Evolutionary conservation across 2,888 invertebrate genomes (phyloP).

Genomic region (Daptonema setosum): DNA sequence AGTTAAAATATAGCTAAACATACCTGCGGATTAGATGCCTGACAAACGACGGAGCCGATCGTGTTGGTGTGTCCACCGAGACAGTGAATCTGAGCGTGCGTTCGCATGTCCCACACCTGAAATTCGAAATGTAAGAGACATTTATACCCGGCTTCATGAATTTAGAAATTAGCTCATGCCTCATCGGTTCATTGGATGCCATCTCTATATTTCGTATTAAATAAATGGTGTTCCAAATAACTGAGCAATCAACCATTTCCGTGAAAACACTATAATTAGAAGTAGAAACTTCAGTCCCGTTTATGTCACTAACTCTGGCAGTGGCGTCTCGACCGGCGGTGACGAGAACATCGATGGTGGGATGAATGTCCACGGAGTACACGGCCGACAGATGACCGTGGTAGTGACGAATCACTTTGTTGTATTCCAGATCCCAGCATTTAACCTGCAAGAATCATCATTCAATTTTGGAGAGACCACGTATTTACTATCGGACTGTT

Average conservation of each 20-base stretch:
- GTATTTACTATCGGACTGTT: no score
- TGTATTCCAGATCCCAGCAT: slow-evolving; percentile 98
- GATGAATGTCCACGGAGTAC: slow-evolving; percentile 75
- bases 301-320: slow-evolving; percentile 47
- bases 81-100: slow-evolving; percentile 92
- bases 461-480: no score
- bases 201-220: no score
- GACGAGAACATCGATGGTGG: slow-evolving; percentile 74
- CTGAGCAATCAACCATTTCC: no score
- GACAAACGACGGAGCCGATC: slow-evolving; percentile 75
- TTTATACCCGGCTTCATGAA: background rate
- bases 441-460: slow-evolving; percentile 45
- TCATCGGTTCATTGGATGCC: no score
- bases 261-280: no score
- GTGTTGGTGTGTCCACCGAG: slow-evolving; percentile 88
- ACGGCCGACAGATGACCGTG: slow-evolving; percentile 95
- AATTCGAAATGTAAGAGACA: slow-evolving; percentile 4
- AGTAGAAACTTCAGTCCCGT: no score
- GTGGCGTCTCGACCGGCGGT: slow-evolving; percentile 86
- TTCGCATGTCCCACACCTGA: slow-evolving; percentile 95
- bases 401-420: slow-evolving; percentile 75
- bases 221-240: no score
- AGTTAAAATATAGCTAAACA: no score
- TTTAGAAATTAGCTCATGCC: no score
- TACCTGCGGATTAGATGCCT: slow-evolving; percentile 71